Base-by-base conservation (phyloP, 1,140 invertebrate genomes). In the Diorhabda elongata region DNA sequence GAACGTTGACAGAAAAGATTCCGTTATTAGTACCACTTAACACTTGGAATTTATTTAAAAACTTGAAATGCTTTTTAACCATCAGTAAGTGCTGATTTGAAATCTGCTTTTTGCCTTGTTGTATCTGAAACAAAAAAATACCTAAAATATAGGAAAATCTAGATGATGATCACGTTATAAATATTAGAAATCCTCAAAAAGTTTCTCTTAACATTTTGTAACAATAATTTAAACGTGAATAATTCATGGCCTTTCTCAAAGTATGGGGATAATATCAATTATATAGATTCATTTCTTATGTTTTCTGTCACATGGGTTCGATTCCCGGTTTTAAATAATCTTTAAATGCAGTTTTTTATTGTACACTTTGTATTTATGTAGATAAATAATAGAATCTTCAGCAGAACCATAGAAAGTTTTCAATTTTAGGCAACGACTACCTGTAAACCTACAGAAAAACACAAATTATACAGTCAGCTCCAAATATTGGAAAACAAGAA, bases 401-500 rank as follows among this genome's bases (percentile, higher is more conserved):
- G 44, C 42, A 45, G 61, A 3, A 63, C 2, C 61, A 9, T 42
- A 42, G 44, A 4, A 63, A 63, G 8, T 26, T 63, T 63, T 63
- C 44, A 42, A 5, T 63, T 45, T 63, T 63, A 42, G 42, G 7
- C 59, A 61, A 61, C 59, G 43, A 43, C 61, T 42, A 47, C 61
- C 61, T 62, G 61, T 62, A 62, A 62, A 43, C 61, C 26, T 26
- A 26, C 26, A 26, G 26, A 26, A 26, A 26, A 26, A 26, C 26
- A 26, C 26, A 26, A 63, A 63, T 45, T 63, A 63, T 63, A 63
- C 61, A 63, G 43, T 2, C 43, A 63, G 61, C 43, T 63, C 44
- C 61, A 63, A 63, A 63, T 63, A 63, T 45, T 63, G n/a, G 44
- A 63, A 61, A 63, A 63, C 61, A 63, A 1, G 43, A 63, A 63